Evolutionary conservation across 2,113 vertebrate genomes (phyloP).

Genomic region (Chunga burmeisteri): DNA sequence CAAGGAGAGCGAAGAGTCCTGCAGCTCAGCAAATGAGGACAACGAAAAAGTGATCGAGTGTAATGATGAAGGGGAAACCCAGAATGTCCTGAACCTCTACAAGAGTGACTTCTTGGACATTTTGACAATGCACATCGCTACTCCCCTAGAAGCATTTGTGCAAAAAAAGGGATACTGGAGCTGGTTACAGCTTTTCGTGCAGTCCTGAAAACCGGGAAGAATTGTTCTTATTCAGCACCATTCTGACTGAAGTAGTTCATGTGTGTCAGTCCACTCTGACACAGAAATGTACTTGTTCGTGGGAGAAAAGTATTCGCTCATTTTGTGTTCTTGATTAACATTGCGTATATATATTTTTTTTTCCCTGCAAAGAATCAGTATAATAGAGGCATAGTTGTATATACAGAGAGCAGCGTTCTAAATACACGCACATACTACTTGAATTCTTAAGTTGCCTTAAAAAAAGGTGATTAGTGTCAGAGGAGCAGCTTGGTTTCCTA

Average conservation of each 20-base stretch:
- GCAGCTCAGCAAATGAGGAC: neutral
- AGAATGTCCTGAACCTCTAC: neutral
- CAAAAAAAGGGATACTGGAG: neutral
- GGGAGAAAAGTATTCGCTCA: neutral
- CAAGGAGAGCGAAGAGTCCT: neutral
- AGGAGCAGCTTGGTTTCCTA: neutral
- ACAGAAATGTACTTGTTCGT: neutral
- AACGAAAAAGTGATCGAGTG: rapidly evolving
- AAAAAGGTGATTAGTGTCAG: neutral
- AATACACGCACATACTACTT: neutral
- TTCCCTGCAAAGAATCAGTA: neutral
- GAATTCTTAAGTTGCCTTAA: neutral
- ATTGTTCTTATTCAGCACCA: neutral
- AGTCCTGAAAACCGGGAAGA: neutral
- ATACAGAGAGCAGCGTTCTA: neutral
- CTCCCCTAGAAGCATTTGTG: neutral
- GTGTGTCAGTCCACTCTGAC: neutral
- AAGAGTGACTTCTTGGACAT: neutral
- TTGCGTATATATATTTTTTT: neutral
- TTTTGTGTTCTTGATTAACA: neutral
- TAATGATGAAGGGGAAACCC: rapidly evolving
- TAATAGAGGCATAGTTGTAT: neutral
- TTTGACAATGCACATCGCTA: neutral
- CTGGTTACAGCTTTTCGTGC: rapidly evolving
- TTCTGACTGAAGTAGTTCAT: neutral